phyloP scores from a whole-genome alignment of 2,113 vertebrate species.

The Rattus rattus region DNA sequence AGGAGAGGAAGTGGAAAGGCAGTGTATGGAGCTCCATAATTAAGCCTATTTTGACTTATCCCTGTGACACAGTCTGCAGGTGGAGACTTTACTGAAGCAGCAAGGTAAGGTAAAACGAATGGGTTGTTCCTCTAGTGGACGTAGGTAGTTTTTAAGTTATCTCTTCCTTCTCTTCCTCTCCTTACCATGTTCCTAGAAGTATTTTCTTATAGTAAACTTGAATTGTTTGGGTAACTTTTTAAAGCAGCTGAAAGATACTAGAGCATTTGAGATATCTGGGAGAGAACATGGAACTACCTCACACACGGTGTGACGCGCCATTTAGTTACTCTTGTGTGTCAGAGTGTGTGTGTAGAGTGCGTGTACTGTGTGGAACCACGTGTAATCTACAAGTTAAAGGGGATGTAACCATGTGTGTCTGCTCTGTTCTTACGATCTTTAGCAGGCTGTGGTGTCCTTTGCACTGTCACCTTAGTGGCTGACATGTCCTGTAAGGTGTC shows the following conservation, averaged over 20 bases:
- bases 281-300: background rate
- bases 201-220: constrained; percentile 8
- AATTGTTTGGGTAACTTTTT: constrained; percentile 33
- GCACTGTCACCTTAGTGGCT: background rate
- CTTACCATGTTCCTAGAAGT: constrained; percentile 17
- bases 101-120: background rate
- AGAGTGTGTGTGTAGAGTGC: background rate
- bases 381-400: background rate
- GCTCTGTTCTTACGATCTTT: background rate
- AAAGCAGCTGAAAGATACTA: background rate
- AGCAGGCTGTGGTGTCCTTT: constrained; percentile 1
- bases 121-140: background rate
- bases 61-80: background rate
- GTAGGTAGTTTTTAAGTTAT: background rate
- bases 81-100: background rate
- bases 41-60: background rate
- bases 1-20: background rate
- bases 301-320: background rate
- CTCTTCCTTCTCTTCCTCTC: background rate
- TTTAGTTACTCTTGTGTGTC: background rate
- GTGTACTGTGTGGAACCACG: background rate
- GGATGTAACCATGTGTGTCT: background rate
- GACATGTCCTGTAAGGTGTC: background rate
- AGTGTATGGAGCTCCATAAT: background rate
- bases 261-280: constrained; percentile 21